Conservation (phyloP, 2,113 vertebrate species). For the Trematomus loennbergii region DNA sequence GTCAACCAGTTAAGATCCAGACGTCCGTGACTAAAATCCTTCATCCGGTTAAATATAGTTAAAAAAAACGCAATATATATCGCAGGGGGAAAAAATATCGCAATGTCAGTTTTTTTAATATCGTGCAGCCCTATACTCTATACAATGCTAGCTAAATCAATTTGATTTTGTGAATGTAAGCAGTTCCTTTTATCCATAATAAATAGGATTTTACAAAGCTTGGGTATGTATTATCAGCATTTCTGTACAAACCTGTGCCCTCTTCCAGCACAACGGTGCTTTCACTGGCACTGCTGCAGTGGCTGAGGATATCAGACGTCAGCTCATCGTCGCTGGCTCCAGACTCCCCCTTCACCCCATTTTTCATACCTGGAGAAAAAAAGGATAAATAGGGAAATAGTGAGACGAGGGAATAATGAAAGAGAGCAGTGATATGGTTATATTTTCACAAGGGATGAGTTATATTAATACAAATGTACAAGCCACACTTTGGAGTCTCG, state of each 20-base stretch:
- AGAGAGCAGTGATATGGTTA: background rate
- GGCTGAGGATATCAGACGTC: conserved; percentile 90
- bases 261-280: conserved; percentile 88
- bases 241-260: conserved; percentile 80
- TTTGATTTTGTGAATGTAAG: background rate
- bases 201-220: background rate
- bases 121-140: too few relatives aligned
- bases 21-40: too few relatives aligned
- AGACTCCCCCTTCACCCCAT: conserved; percentile 86
- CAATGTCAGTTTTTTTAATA: too few relatives aligned
- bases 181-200: background rate
- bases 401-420: background rate
- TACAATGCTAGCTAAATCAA: background rate
- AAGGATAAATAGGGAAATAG: background rate
- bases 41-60: too few relatives aligned
- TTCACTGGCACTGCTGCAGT: conserved; percentile 92
- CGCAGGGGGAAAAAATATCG: too few relatives aligned
- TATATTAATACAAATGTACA: background rate
- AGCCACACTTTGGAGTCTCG: background rate
- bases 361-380: conserved; percentile 77
- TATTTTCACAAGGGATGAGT: background rate
- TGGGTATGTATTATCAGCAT: background rate
- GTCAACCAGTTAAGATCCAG: too few relatives aligned
- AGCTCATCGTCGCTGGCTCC: conserved; percentile 93
- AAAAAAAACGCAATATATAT: too few relatives aligned